Evolutionary conservation across 2,888 invertebrate genomes (phyloP), one percentile per base, ranked within the genome.

Genomic region (Ceriagrion tenellum): DNA sequence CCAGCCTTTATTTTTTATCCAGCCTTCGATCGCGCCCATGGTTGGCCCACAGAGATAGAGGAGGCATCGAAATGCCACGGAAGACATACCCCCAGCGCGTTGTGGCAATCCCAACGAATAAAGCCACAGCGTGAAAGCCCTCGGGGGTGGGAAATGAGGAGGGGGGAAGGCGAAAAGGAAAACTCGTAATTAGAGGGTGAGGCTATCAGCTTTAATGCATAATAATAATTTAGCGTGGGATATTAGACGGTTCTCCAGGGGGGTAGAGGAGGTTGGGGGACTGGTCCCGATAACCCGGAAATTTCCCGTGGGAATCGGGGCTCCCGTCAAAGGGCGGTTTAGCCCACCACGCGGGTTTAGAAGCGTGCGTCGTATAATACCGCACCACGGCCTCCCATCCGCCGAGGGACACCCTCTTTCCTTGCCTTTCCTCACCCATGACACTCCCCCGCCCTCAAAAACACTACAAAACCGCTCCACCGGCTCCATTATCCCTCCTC

Each of bases 161-260:
- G 47, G 2, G 47, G 47, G 47, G 47, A 4, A 8, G 47, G 47
- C 47, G 47, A 47, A 69, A n/a, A 26, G 69, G 69, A 26, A n/a
- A 69, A 69, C 10, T 69, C 0, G 26, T n/a, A 69, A 69, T 69
- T 69, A 69, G 10, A 47, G 26, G n/a, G n/a, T 26, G n/a, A 12
- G 69, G 26, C 8, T n/a, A 69, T 69, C 69, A 23, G 23, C 26
- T 69, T 69, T 69, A 69, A 69, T 69, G 69, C 23, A 69, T 69
- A 69, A 69, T 69, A 69, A 69, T 69, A 69, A 69, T 69, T 69
- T 69, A 69, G 69, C 69, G n/a, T n/a, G n/a, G 23, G 69, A 69
- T 69, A 69, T 69, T 69, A 69, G 69, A n/a, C 6, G 69, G 4
- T 23, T n/a, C 69, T 26, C 26, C 12, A 12, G 69, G 69, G 47